phyloP scores from a whole-genome alignment of 2,888 invertebrate genomes.

The Minunthozetes semirufus region DNA sequence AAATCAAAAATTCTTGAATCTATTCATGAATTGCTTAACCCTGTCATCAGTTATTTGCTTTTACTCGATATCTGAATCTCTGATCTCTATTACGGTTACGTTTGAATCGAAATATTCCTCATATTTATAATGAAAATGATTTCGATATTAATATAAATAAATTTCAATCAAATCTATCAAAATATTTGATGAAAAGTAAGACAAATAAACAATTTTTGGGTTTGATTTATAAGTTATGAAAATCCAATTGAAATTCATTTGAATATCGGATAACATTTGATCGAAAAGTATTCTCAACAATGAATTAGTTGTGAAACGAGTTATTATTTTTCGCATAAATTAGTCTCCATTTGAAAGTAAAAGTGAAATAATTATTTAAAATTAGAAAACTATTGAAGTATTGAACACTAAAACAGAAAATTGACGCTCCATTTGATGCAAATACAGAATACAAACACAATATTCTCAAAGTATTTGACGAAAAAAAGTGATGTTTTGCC shows the following conservation, averaged over 20 bases:
- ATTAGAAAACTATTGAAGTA: constrained; percentile 4
- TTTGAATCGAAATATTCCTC: too few species aligned
- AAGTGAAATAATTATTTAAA: not conserved
- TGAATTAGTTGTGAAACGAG: too few species aligned
- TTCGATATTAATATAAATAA: too few species aligned
- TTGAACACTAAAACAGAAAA: constrained; percentile 2
- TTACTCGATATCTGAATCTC: too few species aligned
- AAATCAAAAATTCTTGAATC: not conserved
- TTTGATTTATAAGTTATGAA: not conserved
- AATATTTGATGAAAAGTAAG: not conserved
- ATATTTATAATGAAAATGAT: too few species aligned
- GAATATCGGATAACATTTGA: too few species aligned
- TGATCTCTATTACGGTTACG: too few species aligned
- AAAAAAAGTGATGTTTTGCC: not conserved
- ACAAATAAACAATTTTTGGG: not conserved
- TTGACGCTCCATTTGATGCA: constrained; percentile 1
- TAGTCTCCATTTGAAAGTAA: not conserved
- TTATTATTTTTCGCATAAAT: too few species aligned
- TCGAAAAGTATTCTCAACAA: too few species aligned
- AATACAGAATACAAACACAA: constrained; percentile 1
- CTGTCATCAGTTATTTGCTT: not conserved
- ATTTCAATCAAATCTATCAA: not conserved
- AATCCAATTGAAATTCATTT: too few species aligned
- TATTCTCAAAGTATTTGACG: not conserved
- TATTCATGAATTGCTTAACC: not conserved